Conservation (phyloP, 2,797 vertebrate species). For the Dipus sagitta region DNA sequence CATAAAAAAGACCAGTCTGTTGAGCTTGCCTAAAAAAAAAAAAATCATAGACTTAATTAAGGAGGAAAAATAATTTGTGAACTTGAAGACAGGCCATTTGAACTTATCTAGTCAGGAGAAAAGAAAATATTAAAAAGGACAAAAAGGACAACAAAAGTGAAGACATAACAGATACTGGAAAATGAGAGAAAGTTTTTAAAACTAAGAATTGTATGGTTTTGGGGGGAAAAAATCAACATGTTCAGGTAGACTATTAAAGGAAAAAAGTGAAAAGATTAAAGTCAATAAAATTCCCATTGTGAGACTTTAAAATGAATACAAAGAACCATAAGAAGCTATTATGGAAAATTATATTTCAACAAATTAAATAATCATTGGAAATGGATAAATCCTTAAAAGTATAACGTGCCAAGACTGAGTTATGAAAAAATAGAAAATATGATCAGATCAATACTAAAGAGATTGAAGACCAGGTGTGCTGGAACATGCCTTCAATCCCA, state of each 20-base stretch:
- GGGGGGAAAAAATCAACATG: background rate
- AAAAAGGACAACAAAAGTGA: background rate
- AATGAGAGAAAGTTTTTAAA: background rate
- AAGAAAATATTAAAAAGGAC: too few species aligned
- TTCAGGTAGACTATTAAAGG: background rate
- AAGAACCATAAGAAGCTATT: background rate
- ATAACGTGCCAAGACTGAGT: background rate
- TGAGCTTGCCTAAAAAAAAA: too few species aligned
- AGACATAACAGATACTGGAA: background rate
- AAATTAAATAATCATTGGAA: background rate
- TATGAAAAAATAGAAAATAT: background rate
- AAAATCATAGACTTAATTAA: background rate
- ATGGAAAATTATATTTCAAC: background rate
- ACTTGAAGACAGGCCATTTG: background rate
- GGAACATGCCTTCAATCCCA: too few species aligned
- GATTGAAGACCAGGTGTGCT: background rate
- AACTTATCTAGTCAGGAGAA: background rate
- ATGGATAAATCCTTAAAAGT: background rate
- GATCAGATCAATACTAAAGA: background rate
- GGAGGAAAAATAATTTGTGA: background rate
- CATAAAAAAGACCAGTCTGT: too few species aligned
- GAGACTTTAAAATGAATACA: background rate
- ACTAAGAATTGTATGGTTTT: background rate
- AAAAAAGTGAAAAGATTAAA: background rate
- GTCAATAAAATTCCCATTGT: background rate